Base-by-base conservation (phyloP, 2,113 vertebrate genomes). In the Tamias sibiricus region DNA sequence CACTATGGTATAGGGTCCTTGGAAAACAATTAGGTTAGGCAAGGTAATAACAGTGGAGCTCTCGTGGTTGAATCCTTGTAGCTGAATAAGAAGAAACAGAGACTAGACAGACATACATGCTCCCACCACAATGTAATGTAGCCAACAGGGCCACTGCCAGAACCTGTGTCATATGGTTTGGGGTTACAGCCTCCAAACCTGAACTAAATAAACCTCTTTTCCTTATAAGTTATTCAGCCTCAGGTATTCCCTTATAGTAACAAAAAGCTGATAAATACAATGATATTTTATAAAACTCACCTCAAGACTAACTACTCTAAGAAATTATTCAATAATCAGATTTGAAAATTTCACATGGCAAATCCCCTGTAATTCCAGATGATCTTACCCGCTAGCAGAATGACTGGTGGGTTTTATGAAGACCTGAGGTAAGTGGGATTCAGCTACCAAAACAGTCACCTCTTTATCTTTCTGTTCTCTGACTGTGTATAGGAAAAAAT, bases 401-500 rank as follows among this genome's bases (percentile, higher is more conserved):
- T 30, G 32, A 26, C 8, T 8, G 22, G 42, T 66, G 17, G 13
- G 30, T 92, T 90, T 68, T 81, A 69, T 19, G 54, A 75, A 54
- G 49, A 10, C 30, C 37, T 42, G 13, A 32, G 28, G 8, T 49
- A 59, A 42, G 72, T 37, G 26, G 22, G n/a, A 49, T 52, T 92
- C 32, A 66, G 89, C 13, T 37, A 71, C 11, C 28, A 83, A 47
- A 83, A 75, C 1, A 12, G 10, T 71, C 0, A 28, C 49, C 8
- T 88, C 13, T 77, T n/a, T 83, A 66, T 57, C 44, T 94, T 88
- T 95, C 24, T 91, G 13, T 80, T 64, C 40, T 40, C 64, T 71
- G 57, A 59, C 69, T 96, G 32, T 94, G 82, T 40, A 74, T 26
- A 68, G 83, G 54, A 64, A 95, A 72, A 91, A 71, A 82, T 0